Conservation (phyloP, 23 tunicate genomes). For the Diplosoma virens region DNA sequence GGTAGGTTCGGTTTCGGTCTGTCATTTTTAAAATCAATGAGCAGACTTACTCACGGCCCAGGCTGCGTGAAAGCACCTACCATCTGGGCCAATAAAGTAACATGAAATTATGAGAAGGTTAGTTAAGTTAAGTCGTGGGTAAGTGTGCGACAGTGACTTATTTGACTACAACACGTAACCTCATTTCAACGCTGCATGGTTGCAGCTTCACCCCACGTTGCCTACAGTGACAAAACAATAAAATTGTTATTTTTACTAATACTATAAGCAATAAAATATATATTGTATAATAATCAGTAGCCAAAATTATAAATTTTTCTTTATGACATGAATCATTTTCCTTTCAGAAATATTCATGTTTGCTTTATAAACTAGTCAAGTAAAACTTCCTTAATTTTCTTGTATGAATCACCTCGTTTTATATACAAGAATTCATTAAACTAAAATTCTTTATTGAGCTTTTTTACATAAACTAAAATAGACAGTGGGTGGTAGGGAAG, state of each 20-base stretch:
- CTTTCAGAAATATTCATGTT: not conserved
- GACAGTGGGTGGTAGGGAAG: not conserved
- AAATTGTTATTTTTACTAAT: not conserved
- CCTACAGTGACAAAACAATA: not conserved
- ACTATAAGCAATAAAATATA: no score
- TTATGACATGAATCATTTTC: not conserved
- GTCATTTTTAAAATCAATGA: no score
- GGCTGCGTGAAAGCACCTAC: no score
- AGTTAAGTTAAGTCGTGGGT: no score
- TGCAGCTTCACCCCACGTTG: not conserved
- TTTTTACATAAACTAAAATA: not conserved
- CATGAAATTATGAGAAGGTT: no score
- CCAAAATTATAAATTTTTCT: not conserved
- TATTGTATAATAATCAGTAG: not conserved
- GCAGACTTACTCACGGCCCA: no score
- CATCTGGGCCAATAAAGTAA: no score
- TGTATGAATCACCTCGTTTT: not conserved
- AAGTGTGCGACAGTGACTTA: no score
- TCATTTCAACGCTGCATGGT: no score
- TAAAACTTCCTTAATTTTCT: not conserved
- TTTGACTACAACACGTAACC: no score
- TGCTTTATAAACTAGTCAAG: not conserved
- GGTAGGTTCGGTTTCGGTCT: no score
- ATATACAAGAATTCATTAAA: not conserved
- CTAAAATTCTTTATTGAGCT: not conserved